Evolutionary conservation across 2,113 vertebrate species (phyloP), one percentile per base, ranked within the genome.

Genomic region (Bubo blakistoni): DNA sequence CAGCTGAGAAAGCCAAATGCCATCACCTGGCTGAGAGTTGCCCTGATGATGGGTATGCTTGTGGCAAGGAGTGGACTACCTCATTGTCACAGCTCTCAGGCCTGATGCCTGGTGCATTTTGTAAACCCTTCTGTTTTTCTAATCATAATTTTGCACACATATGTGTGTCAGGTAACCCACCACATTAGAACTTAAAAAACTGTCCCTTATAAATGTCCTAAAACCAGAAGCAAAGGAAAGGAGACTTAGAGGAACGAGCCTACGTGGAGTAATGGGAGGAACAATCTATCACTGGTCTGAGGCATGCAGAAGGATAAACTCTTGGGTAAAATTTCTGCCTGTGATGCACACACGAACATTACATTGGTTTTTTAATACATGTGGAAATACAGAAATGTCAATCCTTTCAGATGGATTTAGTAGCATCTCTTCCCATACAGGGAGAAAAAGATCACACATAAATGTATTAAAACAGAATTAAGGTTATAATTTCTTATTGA

Each of bases 11-110:
- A 8, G 16, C 17, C 18, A 2, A 40, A 40, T 67, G 52, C 26
- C 70, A 30, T 6, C 9, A 7, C 16, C 40, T 3, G 13, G 11
- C 70, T 82, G 77, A 62, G 59, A 90, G 42, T 36, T 2, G 0
- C 4, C 1, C 6, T 0, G 1, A 7, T 26, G 25, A 10, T 59
- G 59, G 17, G 7, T 36, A 36, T 7, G 36, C 10, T 2, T 81
- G 42, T 24, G 42, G 55, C 57, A 78, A 67, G 67, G 22, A 49
- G 25, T 6, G 40, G 62, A 49, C 30, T 25, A 47, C 15, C 13
- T 72, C 21, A 40, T 40, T n/a, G 42, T 81, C 72, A 78, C n/a
- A 71, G 32, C 25, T 20, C 42, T 84, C 72, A 63, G 76, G 18
- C 20, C 46, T 72, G 57, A 42, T 7, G 18, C n/a, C 25, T 65